Percentiles rank a stretch among this genome's conserved stretches.
phyloP scores from a whole-genome alignment of 2,113 vertebrate genomes.

The Aldabrachelys gigantea region DNA sequence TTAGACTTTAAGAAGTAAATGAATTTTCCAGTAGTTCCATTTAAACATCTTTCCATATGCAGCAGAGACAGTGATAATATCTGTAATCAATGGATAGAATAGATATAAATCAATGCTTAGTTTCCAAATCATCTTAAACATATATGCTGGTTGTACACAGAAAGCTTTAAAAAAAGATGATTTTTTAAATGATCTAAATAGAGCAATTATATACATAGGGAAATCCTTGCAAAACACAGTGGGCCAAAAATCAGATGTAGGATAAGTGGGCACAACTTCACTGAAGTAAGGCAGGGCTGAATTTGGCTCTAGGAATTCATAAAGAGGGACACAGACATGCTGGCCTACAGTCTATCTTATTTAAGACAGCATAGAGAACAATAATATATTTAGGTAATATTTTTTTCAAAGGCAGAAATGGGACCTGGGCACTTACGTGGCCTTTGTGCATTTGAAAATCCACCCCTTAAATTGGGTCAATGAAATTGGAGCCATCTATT shows the following conservation, averaged over 20 bases:
- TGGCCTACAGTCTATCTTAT: not conserved
- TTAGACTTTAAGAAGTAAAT: not conserved
- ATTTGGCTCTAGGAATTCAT: not conserved
- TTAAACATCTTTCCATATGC: not conserved
- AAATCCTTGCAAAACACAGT: not conserved
- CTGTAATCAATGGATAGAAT: not conserved
- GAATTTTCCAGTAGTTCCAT: not conserved
- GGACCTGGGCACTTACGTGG: not conserved
- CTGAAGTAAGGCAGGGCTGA: not conserved
- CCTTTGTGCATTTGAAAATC: not conserved
- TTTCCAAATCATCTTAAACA: not conserved
- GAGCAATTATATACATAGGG: not conserved
- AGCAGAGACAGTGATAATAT: not conserved
- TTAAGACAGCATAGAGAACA: not conserved
- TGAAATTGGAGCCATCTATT: conserved; percentile 12
- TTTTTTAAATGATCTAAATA: not conserved
- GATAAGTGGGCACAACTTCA: not conserved
- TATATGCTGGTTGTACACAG: not conserved
- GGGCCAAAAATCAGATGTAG: not conserved
- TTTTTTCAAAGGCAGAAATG: not conserved
- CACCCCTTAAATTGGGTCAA: conserved; percentile 6
- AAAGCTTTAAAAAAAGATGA: not conserved
- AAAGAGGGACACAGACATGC: not conserved
- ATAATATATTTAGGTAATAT: not conserved
- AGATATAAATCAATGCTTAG: not conserved